Evolutionary conservation across 2,888 invertebrate species (phyloP), one percentile per base, ranked within the genome.

Genomic region (Mimachlamys varia): DNA sequence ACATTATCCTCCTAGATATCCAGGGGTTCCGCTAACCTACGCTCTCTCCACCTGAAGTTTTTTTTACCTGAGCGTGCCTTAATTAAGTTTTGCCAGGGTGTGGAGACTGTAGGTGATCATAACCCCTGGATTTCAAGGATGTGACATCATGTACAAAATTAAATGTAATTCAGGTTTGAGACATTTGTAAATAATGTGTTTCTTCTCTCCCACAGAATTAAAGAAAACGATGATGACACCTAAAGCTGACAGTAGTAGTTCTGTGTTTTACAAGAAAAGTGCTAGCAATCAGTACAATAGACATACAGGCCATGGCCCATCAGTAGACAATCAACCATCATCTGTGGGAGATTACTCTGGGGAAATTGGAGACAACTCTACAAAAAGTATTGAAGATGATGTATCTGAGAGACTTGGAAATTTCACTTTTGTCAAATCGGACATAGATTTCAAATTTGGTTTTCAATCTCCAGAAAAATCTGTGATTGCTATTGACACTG

Each of bases 201-300:
- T 53, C 53, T 62, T 58, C 19, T 58, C 58, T 22, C 87, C 88
- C 37, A 62, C 89, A 92, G 90, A 88, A 89, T 53, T 88, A 37
- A 93, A 92, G 91, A 93, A 93, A 90, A 89, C 92, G 27, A 92
- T 89, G 88, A 88, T 94, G 49, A 89, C 92, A 62, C 50, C 92
- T 76, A 92, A 88, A 17, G 90, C 87, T 5, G 50, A 92, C 19
- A 76, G 89, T 44, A 90, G 88, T 37, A 38, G 33, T 22, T 93
- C 93, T n/a, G 89, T 89, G 62, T 93, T 93, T 89, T 93, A 90
- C 89, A 92, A 91, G 89, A 94, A 93, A 90, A 93, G 93, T 90
- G 88, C 89, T 44, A 88, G 89, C 17, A 91, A 33, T 27, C 55
- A 38, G 53, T 87, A 76, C 19, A 27, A 89, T 19, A 49, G 58